These are phyloP conservation scores for Amphibalanus amphitrite DNA, from an alignment of 1,140 invertebrate genomes.

Conservation along the genomic window DNA sequence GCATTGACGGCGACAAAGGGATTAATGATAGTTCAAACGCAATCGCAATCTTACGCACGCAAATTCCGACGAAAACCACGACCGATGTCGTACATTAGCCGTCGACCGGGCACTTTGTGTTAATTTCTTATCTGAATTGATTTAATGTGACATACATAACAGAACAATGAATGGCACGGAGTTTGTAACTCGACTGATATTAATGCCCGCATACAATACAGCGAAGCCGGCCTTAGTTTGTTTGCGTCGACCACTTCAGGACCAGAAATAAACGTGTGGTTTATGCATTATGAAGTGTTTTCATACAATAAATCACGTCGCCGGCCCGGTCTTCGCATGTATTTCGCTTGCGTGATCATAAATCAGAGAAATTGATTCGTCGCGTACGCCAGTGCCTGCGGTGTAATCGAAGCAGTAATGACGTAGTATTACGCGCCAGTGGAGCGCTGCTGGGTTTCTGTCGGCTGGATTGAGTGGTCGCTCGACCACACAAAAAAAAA, in stretches of 20 bases:
- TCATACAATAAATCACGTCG: background rate
- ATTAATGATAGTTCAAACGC: no score
- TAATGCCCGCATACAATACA: no score
- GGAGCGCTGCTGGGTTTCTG: no score
- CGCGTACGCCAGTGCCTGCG: background rate
- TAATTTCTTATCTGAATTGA: background rate
- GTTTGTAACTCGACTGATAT: no score
- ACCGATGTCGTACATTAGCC: background rate
- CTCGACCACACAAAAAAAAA: no score
- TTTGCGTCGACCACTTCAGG: no score
- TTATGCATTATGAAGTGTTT: background rate
- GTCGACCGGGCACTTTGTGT: background rate
- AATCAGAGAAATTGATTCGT: background rate
- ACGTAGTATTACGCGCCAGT: background rate
- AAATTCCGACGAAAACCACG: background rate
- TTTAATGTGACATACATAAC: background rate
- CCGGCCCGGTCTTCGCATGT: background rate
- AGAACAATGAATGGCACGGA: no score
- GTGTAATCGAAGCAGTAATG: background rate
- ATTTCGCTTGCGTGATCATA: background rate
- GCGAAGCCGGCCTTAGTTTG: no score
- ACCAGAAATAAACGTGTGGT: background rate
- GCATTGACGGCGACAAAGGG: no score
- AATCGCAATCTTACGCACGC: no score
- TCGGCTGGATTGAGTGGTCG: no score